phyloP scores from a whole-genome alignment of 2,888 invertebrate species.

The Euzetes globulus region DNA sequence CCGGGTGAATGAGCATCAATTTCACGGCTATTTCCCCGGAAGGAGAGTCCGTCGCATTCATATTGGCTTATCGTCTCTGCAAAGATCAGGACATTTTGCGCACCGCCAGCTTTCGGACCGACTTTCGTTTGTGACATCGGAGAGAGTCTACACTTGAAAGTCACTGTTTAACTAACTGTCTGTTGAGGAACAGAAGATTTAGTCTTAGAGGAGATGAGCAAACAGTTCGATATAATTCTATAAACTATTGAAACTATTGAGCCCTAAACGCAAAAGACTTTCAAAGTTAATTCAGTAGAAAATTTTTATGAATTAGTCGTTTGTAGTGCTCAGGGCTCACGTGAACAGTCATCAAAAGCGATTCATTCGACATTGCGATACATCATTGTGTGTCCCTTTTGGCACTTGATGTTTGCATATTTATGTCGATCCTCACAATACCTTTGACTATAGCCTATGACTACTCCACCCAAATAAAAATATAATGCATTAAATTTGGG shows the following conservation, averaged over 20 bases:
- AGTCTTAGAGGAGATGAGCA: constrained; percentile 1
- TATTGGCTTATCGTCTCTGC: background rate
- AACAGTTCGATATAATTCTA: constrained; percentile 10
- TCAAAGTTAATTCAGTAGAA: background rate
- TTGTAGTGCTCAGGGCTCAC: background rate
- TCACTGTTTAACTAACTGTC: background rate
- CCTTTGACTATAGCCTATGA: background rate
- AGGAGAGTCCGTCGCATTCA: background rate
- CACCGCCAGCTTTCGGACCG: background rate
- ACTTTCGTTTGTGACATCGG: background rate
- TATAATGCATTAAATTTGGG: constrained; percentile 32
- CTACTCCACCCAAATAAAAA: constrained; percentile 30
- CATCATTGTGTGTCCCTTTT: constrained; percentile 16
- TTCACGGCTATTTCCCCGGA: constrained; percentile 10
- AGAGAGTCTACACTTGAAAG: background rate
- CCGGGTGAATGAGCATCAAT: constrained; percentile 18
- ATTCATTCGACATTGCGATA: constrained; percentile 23
- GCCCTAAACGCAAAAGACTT: background rate
- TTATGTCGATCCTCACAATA: background rate
- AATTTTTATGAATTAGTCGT: background rate
- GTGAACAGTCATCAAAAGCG: background rate
- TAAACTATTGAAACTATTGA: background rate
- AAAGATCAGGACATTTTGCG: background rate
- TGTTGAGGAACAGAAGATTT: background rate
- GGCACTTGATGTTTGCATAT: constrained; percentile 27